A percentile compares a stretch with the other conserved stretches of the same genome.
These are phyloP conservation scores for Pomacea canaliculata DNA, from an alignment of 2,888 invertebrate genomes.

Conservation along the genomic window DNA sequence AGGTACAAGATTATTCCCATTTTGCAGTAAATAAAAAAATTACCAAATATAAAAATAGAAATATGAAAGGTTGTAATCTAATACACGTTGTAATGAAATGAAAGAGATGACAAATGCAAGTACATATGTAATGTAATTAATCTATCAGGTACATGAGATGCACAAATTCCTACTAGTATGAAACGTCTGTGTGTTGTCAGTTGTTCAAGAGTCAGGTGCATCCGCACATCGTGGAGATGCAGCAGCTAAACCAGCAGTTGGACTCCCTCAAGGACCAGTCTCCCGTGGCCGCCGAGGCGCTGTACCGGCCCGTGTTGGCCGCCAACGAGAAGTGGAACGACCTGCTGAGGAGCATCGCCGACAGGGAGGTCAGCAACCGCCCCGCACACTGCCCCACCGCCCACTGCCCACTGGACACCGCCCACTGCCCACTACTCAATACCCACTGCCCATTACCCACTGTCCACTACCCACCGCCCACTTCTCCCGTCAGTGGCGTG, in stretches of 20 bases:
- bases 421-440: no score
- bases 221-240: constrained; percentile 65
- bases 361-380: constrained; percentile 61
- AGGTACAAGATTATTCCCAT: no score
- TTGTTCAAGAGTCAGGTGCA: constrained; percentile 63
- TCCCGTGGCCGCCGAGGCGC: constrained; percentile 65
- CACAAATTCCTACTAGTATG: background rate
- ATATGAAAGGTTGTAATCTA: no score
- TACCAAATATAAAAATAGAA: no score
- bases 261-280: constrained; percentile 65
- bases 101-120: background rate
- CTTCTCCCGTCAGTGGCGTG: no score
- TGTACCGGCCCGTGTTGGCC: constrained; percentile 61
- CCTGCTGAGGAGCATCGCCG: constrained; percentile 61
- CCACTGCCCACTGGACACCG: no score
- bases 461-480: no score
- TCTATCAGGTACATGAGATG: background rate
- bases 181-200: constrained; percentile 38
- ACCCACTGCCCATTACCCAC: no score
- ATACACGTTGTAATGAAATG: background rate
- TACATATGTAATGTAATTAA: background rate
- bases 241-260: constrained; percentile 67
- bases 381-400: no score
- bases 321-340: constrained; percentile 67
- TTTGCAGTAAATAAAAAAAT: no score